Percentiles rank a stretch among this genome's conserved stretches.
Evolutionary conservation across 2,888 invertebrate genomes (phyloP).

Genomic region (Thymelicus acteon): DNA sequence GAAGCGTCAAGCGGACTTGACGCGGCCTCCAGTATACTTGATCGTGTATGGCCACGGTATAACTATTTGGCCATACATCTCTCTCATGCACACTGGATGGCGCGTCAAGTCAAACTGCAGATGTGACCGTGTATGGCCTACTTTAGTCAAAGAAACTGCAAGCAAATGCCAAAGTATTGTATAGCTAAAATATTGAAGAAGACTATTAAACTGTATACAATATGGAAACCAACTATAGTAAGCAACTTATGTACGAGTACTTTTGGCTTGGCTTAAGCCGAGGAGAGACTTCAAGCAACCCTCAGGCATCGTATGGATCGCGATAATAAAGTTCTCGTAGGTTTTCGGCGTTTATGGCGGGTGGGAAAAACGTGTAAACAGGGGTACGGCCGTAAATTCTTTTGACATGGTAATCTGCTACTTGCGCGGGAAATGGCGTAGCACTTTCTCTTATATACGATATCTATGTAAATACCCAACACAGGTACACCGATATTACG

Average conservation of each 20-base stretch:
- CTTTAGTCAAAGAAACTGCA: too few relatives aligned
- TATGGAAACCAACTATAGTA: constrained; percentile 2
- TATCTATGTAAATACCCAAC: constrained; percentile 33
- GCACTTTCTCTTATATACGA: constrained; percentile 34
- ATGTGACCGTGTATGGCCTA: too few relatives aligned
- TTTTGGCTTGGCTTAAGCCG: constrained; percentile 35
- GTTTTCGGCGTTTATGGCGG: constrained; percentile 61
- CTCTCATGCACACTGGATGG: too few relatives aligned
- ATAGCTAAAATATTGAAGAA: too few relatives aligned
- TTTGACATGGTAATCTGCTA: constrained; percentile 72
- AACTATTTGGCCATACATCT: too few relatives aligned
- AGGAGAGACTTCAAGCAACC: constrained; percentile 44
- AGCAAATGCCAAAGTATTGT: too few relatives aligned
- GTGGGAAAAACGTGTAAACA: constrained; percentile 65
- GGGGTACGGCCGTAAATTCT: constrained; percentile 61
- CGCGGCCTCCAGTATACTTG: too few relatives aligned
- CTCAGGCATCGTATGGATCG: constrained; percentile 52
- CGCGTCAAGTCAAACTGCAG: too few relatives aligned
- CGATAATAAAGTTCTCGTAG: constrained; percentile 57
- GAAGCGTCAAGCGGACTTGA: too few relatives aligned
- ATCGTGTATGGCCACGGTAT: too few relatives aligned
- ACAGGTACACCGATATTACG: constrained; percentile 22
- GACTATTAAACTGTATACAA: neutral
- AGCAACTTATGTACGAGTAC: constrained; percentile 12
- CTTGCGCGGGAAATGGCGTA: constrained; percentile 51